Evolutionary conservation across 2,888 invertebrate genomes (phyloP), one percentile per base, ranked within the genome.

Genomic region (Caenorhabditis sp.): DNA sequence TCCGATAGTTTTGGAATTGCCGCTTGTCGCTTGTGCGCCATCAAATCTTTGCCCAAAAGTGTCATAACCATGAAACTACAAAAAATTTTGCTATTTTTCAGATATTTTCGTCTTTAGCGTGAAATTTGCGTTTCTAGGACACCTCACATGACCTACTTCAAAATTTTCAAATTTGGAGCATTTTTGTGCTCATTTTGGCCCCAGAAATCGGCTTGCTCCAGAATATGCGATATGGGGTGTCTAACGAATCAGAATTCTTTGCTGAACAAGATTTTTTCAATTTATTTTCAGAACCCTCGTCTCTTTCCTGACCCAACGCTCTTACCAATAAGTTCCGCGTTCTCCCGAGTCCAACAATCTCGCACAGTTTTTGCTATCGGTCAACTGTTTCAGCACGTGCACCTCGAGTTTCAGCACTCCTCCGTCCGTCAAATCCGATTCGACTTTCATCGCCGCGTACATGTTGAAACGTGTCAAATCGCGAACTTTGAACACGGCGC

Each of bases 401-500:
- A 69, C 75, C 59, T 81, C 80, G 0, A 81, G 69, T 55, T 81
- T 81, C 37, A 81, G 55, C n/a, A 81, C 70, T 0, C 80, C 78
- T 5, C 77, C 78, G 31, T 81, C 80, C 19, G 69, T 59, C 19
- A 76, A 19, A 58, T 78, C 78, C 12, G 37, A 62, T 63, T 78
- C 78, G 14, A 76, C 78, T 62, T 78, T 78, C 78, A 78, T 78
- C 53, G 78, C 78, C 3, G 74, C 74, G 31, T 57, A 67, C 26
- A 67, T 71, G 14, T 72, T 57, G 61, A 66, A 69, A 14, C 74
- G 63, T 26, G 70, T 73, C 27, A 71, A 88, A 93, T 92, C 89
- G 92, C 93, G 92, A 0, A 95, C 97, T 90, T 97, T 97, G 89
- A 97, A 97, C 23, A 97, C 97, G 43, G 95, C 95, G 80, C 97